A percentile compares a stretch with the other conserved stretches of the same genome.
phyloP scores from a whole-genome alignment of 2,888 invertebrate genomes.

The Andrena camellia region DNA sequence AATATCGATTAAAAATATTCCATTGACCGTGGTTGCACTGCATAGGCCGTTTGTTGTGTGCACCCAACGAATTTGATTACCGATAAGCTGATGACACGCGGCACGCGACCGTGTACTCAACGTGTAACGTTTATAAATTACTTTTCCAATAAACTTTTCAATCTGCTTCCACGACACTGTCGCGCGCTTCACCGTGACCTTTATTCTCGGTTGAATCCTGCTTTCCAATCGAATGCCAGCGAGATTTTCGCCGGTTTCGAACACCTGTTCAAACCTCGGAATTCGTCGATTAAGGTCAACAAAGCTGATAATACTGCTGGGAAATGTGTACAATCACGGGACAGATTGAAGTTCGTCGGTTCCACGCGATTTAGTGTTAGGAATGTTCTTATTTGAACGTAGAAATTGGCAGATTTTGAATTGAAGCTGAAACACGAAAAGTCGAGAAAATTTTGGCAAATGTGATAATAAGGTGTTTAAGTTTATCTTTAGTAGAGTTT shows the following conservation, averaged over 20 bases:
- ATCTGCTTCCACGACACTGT: constrained; percentile 7
- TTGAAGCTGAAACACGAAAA: too few relatives aligned
- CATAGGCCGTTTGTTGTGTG: not conserved
- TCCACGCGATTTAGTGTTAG: not conserved
- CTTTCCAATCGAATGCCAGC: not conserved
- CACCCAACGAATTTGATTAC: constrained; percentile 39
- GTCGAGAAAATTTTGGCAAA: too few relatives aligned
- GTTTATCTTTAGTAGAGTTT: too few relatives aligned
- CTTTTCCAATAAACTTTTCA: constrained; percentile 35
- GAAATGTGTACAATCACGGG: not conserved
- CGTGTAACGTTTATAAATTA: constrained; percentile 19
- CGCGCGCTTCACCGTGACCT: constrained; percentile 5
- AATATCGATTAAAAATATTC: constrained; percentile 3
- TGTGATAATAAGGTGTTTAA: too few relatives aligned
- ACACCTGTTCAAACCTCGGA: not conserved
- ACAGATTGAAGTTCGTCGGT: not conserved
- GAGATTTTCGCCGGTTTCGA: not conserved
- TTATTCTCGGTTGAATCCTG: not conserved
- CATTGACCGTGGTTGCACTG: not conserved
- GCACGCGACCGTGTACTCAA: constrained; percentile 13
- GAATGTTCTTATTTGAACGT: too few relatives aligned
- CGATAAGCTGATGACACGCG: constrained; percentile 9
- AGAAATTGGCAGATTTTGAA: too few relatives aligned
- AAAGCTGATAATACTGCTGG: not conserved
- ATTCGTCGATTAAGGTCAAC: not conserved